A percentile compares a stretch with the other conserved stretches of the same genome.
Evolutionary conservation across 1,140 invertebrate species (phyloP).

Genomic region (Trichonephila clavipes): DNA sequence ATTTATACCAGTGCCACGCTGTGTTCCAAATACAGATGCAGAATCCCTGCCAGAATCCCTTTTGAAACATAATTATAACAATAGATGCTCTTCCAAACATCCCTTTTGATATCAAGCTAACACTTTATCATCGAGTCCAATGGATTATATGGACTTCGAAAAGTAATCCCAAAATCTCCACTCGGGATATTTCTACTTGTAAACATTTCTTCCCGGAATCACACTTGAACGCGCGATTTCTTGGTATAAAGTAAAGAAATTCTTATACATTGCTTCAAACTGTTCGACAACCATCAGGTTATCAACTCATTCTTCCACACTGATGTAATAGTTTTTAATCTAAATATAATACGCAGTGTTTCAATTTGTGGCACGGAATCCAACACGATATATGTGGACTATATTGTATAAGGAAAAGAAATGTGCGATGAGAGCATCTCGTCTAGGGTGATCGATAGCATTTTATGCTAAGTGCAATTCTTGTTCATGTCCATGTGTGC

Average conservation of each 20-base stretch:
- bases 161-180: no score
- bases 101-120: no score
- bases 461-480: not conserved
- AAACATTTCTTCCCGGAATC: no score
- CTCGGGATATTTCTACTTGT: no score
- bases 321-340: not conserved
- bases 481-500: not conserved
- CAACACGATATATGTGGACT: not conserved
- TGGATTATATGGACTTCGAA: no score
- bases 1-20: slow-evolving; percentile 3
- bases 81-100: not conserved
- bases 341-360: not conserved
- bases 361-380: not conserved
- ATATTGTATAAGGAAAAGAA: not conserved
- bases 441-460: no score
- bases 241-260: no score
- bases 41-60: not conserved
- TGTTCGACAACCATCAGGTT: no score
- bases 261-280: no score
- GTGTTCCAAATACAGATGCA: slow-evolving; percentile 12
- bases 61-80: not conserved
- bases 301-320: no score
- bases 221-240: no score
- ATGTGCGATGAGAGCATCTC: not conserved
- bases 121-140: no score